Percentiles rank a stretch among this genome's conserved stretches.
phyloP scores from a whole-genome alignment of 2,797 vertebrate species.

The Protosalanx chinensis region DNA sequence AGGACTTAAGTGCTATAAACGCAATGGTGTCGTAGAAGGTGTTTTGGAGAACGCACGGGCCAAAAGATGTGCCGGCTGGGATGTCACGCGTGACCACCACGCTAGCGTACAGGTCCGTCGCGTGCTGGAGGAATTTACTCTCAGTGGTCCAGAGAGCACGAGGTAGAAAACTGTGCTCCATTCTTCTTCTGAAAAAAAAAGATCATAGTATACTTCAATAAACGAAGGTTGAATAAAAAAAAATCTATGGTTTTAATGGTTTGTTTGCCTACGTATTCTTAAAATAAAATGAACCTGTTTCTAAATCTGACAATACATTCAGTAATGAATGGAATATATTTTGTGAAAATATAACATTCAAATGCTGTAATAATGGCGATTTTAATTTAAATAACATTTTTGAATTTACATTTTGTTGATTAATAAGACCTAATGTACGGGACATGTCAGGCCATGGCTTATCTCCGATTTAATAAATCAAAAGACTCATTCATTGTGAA shows the following conservation, averaged over 20 bases:
- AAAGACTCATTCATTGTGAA: neutral
- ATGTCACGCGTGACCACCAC: constrained; percentile 85
- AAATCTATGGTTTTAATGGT: neutral
- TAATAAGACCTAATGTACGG: no score
- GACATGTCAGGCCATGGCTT: neutral
- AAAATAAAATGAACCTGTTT: no score
- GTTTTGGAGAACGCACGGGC: constrained; percentile 82
- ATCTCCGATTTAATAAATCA: neutral
- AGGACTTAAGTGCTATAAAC: constrained; percentile 87
- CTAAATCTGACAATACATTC: no score
- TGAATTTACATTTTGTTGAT: no score
- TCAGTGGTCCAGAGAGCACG: constrained; percentile 79
- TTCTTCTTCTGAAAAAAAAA: constrained; percentile 62
- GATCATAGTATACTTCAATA: neutral
- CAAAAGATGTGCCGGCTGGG: constrained; percentile 78
- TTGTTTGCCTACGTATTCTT: neutral
- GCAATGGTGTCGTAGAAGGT: constrained; percentile 84
- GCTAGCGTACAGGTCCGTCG: constrained; percentile 76
- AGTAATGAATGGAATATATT: no score
- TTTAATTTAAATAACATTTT: no score
- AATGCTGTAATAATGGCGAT: no score
- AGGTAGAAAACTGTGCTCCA: constrained; percentile 78
- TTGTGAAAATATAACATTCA: no score
- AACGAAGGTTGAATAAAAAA: neutral
- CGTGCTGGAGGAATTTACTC: constrained; percentile 76